Evolutionary conservation across 2,888 invertebrate species (phyloP), one percentile per base, ranked within the genome.

Genomic region (Macropis europaea): DNA sequence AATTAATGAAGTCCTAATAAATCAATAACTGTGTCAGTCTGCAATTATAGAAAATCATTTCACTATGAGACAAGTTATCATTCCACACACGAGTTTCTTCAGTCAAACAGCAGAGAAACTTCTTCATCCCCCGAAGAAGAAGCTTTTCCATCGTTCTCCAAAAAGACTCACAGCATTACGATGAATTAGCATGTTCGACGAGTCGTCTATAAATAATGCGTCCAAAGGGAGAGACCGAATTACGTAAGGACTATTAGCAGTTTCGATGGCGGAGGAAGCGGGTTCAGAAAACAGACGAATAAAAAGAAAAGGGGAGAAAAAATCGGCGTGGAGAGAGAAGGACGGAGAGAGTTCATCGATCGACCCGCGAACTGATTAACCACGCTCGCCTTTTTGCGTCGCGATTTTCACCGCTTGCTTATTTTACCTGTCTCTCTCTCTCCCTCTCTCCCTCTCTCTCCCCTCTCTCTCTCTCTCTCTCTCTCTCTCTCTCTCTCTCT

Each of bases 351-450:
- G 76, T 78, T 78, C 79, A 81, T 76, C 73, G 81, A 63, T 81
- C 79, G 79, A 79, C 67, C 76, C 68, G 76, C 69, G 67, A 57
- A 68, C 73, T 63, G 76, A 81, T 81, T 78, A 79, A 79, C 53
- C 59, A 54, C 70, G 67, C 17, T 68, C 36, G 63, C 15, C 76
- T 81, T 81, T 81, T 81, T 81, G 79, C 76, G 42, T 69, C 66
- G 74, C 75, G 76, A 71, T 82, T 84, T 81, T 82, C 82, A 80
- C 72, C 74, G 72, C 69, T 71, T 11, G 79, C 76, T 82, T 75
- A 82, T 83, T 81, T 80, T 77, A 72, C 80, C 67, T 63, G 60
- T 67, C 67, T 54, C 66, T 52, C 38, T 59, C 67, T 59, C 59
- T 63, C 61, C 42, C 63, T 45, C 54, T 47, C 30, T 40, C 26